Percentiles rank a stretch among this genome's conserved stretches.
Conservation (phyloP, 2,113 vertebrate species). For the Phylloscopus trochiloides region DNA sequence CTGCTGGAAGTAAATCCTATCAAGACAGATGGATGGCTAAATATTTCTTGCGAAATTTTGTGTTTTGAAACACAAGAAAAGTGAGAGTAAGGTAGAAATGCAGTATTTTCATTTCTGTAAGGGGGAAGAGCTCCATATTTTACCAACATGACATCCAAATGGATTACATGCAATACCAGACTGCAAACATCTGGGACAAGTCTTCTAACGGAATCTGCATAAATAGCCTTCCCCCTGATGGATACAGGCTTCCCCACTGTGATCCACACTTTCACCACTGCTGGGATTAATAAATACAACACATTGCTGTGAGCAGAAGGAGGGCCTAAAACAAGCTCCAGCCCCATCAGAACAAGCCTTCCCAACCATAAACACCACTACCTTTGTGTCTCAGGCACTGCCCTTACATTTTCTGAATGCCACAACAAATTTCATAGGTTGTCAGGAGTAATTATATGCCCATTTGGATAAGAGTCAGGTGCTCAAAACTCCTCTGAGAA, state of each 20-base stretch:
- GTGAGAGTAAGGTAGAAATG: background rate
- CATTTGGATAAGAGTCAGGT: background rate
- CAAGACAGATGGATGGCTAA: background rate
- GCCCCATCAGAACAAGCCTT: background rate
- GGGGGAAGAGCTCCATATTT: background rate
- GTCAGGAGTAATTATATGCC: background rate
- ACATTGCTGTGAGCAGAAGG: background rate
- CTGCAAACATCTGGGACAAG: background rate
- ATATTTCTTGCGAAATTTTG: background rate
- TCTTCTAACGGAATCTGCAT: background rate
- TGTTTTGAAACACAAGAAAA: background rate
- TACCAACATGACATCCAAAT: background rate
- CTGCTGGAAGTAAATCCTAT: background rate
- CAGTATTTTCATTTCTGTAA: background rate
- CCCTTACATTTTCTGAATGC: background rate
- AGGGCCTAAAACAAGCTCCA: background rate
- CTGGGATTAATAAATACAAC: background rate
- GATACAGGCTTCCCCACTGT: background rate
- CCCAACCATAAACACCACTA: background rate
- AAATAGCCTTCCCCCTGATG: background rate
- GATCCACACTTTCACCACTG: background rate
- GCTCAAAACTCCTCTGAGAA: background rate
- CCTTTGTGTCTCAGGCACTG: background rate
- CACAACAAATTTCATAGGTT: background rate
- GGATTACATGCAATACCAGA: background rate